These are phyloP conservation scores for Anas platyrhynchos DNA, from an alignment of 2,113 vertebrate genomes.

Conservation along the genomic window DNA sequence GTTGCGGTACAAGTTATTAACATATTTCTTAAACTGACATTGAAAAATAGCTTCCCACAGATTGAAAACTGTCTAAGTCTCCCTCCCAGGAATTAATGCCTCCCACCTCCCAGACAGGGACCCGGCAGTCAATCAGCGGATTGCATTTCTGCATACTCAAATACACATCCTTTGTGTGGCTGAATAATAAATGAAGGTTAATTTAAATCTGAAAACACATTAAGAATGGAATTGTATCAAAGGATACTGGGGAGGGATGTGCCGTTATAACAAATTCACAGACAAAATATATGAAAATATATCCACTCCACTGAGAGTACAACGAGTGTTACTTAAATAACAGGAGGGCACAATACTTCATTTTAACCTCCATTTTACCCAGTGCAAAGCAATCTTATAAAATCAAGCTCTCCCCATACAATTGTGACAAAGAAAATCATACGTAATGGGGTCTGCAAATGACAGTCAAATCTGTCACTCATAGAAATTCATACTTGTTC, in stretches of 20 bases:
- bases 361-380: neutral
- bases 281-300: constrained; percentile 33
- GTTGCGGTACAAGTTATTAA: neutral
- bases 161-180: neutral
- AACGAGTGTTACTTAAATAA: neutral
- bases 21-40: neutral
- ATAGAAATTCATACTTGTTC: neutral
- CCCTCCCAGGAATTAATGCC: neutral
- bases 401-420: neutral
- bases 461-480: constrained; percentile 34
- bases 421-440: constrained; percentile 34
- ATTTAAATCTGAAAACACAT: constrained; percentile 35
- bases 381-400: neutral
- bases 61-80: neutral
- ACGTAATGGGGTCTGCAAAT: constrained; percentile 14
- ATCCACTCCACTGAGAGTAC: neutral
- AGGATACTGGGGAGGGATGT: neutral
- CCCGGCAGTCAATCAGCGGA: neutral
- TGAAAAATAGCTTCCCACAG: neutral
- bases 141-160: neutral
- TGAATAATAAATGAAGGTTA: constrained; percentile 29
- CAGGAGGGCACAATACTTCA: neutral
- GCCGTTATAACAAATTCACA: neutral
- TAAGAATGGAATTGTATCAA: neutral
- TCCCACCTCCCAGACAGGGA: neutral